Evolutionary conservation across 2,113 vertebrate genomes (phyloP).

Genomic region (Perca flavescens): DNA sequence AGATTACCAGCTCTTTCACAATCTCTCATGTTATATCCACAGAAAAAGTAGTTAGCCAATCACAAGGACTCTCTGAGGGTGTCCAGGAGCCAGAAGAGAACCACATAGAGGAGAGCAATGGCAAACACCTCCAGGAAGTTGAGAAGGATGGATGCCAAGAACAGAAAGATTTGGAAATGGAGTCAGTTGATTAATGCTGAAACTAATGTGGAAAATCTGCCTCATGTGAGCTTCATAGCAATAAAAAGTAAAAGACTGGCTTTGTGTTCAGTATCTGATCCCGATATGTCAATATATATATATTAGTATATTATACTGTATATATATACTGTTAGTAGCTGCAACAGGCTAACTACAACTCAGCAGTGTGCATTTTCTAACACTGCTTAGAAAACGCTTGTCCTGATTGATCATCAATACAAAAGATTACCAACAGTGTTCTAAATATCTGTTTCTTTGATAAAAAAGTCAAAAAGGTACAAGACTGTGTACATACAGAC

Average conservation of each 20-base stretch:
- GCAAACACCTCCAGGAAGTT: constrained; percentile 19
- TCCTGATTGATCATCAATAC: neutral
- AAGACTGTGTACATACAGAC: neutral
- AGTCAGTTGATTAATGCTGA: constrained; percentile 73
- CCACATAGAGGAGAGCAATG: constrained; percentile 40
- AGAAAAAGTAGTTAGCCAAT: constrained; percentile 47
- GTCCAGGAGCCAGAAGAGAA: constrained; percentile 36
- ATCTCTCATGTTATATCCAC: constrained; percentile 78
- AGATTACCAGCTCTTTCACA: constrained; percentile 86
- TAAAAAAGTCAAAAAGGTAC: neutral
- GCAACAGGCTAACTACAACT: neutral
- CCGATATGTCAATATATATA: constrained; percentile 7
- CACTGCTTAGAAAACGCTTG: neutral
- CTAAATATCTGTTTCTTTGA: neutral
- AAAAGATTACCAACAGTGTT: neutral
- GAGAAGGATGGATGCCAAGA: constrained; percentile 41
- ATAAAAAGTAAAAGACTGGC: constrained; percentile 56
- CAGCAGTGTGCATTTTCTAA: neutral
- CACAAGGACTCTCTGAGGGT: constrained; percentile 58
- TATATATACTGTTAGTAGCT: too few relatives aligned
- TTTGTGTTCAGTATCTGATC: constrained; percentile 43
- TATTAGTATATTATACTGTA: too few relatives aligned
- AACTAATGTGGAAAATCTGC: constrained; percentile 18
- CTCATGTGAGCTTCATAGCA: constrained; percentile 42
- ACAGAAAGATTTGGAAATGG: constrained; percentile 72